phyloP scores from a whole-genome alignment of 2,888 invertebrate species.

The Scaptomyza cyrtandrae region DNA sequence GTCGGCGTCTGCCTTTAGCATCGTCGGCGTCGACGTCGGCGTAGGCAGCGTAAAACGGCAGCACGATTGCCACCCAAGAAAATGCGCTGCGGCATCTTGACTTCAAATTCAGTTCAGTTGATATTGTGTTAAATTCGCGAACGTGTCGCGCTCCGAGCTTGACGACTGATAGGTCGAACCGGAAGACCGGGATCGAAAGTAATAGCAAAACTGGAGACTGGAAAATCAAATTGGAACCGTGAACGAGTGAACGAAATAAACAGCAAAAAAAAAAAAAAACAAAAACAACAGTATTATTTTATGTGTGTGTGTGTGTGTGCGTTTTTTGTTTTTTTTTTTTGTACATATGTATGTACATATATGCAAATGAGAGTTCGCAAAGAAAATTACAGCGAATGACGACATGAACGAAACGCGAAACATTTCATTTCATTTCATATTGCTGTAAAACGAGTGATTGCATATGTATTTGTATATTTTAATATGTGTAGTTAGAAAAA shows the following conservation, averaged over 20 bases:
- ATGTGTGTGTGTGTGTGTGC: not conserved
- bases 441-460: too few relatives aligned
- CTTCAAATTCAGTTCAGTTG: conserved; percentile 71
- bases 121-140: conserved; percentile 78
- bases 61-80: conserved; percentile 71
- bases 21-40: conserved; percentile 26
- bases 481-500: too few relatives aligned
- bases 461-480: too few relatives aligned
- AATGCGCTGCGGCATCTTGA: conserved; percentile 73
- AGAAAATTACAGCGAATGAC: not conserved
- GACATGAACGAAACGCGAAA: conserved; percentile 11
- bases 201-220: not conserved
- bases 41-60: conserved; percentile 22
- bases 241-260: too few relatives aligned
- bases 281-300: not conserved
- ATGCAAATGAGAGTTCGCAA: not conserved
- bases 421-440: not conserved
- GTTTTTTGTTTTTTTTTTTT: not conserved
- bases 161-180: conserved; percentile 23
- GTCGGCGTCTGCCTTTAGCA: conserved; percentile 55
- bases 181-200: conserved; percentile 8
- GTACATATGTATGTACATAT: not conserved
- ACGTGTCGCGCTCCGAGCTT: conserved; percentile 70
- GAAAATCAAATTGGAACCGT: conserved; percentile 5
- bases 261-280: not conserved